Evolutionary conservation across 2,113 vertebrate species (phyloP).

Genomic region (Ptilonorhynchus violaceus): DNA sequence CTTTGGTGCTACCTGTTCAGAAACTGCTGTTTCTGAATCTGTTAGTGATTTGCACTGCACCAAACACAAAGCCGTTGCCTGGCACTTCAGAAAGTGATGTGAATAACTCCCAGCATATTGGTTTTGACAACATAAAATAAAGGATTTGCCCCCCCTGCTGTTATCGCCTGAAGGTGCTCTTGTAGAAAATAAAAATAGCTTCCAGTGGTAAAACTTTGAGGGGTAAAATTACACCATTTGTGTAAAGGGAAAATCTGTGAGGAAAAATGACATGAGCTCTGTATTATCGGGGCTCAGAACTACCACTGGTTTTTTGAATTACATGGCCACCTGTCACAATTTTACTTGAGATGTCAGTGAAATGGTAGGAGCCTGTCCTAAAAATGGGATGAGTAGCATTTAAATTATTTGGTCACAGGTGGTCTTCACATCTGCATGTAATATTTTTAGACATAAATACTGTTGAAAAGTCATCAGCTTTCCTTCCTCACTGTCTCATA

Average conservation of each 20-base stretch:
- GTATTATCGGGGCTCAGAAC: conserved; percentile 26
- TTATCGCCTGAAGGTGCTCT: conserved; percentile 36
- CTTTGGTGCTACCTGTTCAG: background rate
- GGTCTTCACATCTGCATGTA: background rate
- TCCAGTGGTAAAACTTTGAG: conserved; percentile 43
- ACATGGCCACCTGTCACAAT: conserved; percentile 41
- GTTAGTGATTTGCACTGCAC: background rate
- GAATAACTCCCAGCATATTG: conserved; percentile 11
- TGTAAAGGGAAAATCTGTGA: conserved; percentile 13
- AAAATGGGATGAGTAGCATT: conserved; percentile 20
- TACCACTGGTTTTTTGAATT: background rate
- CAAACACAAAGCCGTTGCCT: background rate
- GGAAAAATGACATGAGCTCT: conserved; percentile 25
- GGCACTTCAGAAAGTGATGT: background rate
- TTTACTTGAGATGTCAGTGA: conserved; percentile 32
- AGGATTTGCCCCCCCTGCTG: conserved; percentile 27
- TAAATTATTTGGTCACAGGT: conserved; percentile 30
- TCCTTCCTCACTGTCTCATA: background rate
- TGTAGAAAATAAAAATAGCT: conserved; percentile 58
- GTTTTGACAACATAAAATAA: conserved; percentile 58
- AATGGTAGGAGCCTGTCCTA: conserved; percentile 40
- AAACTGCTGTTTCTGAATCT: background rate
- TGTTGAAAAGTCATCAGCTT: background rate
- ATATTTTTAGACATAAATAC: background rate
- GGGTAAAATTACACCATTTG: conserved; percentile 53